Base-by-base conservation (phyloP, 53 echinoderm and acorn worm genomes). In the Luidia sarsii region DNA sequence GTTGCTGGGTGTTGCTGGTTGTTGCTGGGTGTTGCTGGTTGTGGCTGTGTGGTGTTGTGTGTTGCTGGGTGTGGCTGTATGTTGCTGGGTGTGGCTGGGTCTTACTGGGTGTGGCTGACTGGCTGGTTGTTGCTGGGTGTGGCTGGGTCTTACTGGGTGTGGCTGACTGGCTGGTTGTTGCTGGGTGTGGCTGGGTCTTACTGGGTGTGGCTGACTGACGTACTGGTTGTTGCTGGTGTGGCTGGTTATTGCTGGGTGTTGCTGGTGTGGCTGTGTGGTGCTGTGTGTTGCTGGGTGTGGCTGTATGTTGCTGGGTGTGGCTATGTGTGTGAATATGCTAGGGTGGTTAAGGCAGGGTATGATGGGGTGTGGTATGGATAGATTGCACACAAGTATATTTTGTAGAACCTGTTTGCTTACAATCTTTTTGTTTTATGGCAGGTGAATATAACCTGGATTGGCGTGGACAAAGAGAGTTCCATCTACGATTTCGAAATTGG, bases 401-500 rank as follows among this genome's bases (percentile, higher is more conserved):
- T n/a, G n/a, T n/a, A n/a, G n/a, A n/a, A n/a, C n/a, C n/a, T n/a
- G n/a, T n/a, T 41, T 7, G 41, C 41, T 11, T 7, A 41, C 11
- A 11, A 41, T 41, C 6, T 41, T 41, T 7, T 41, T 41, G 41
- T 39, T 68, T 39, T 15, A 13, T 52, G 7, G 4, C 69, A 86
- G 86, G 31, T 79, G 14, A 20, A 37, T 8, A 27, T 86, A 2
- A 79, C 79, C 33, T 86, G 86, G 86, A n/a, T 8, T 3, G 86
- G 79, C 3, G 55, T 14, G 16, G 86, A 86, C 31, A 20, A 23
- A 38, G 61, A 86, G 13, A 86, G 79, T 32, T 45, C 65, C 43
- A 66, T 86, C 30, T 86, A 13, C 30, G 88, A 87, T 38, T 87
- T 68, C 35, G 62, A 70, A 67, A 31, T 87, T 16, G 88, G 88